Evolutionary conservation across 2,797 vertebrate genomes (phyloP), one percentile per base, ranked within the genome.

Genomic region (Bucorvus abyssinicus): DNA sequence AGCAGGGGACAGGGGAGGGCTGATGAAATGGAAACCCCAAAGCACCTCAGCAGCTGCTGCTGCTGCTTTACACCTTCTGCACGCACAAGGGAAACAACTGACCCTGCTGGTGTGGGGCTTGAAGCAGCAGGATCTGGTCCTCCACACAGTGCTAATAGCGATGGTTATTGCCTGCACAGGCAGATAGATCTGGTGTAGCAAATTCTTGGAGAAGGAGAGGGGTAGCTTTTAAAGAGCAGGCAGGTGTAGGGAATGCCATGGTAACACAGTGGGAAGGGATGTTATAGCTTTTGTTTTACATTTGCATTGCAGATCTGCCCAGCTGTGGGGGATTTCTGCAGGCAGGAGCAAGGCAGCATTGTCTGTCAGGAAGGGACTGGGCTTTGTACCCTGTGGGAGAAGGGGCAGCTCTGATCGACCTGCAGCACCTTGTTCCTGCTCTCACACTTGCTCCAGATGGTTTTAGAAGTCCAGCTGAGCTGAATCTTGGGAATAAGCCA

Each of bases 301-400:
- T 94, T 96, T 95, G 88, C 86, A 85, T 80, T 75, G 90, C 94
- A 85, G 88, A 89, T 93, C 29, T 87, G 84, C 75, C 90, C 91
- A 69, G 86, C 81, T 90, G 77, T 63, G 91, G 80, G 68, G 93
- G 45, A 59, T 84, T 90, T 61, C 67, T 71, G 7, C 74, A 47
- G 77, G 61, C 67, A 29, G 76, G 53, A 77, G 29, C 29, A 7
- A 47, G 45, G 75, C 68, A 70, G 27, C 5, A 0, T 23, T 60
- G 59, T 42, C 38, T 7, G 81, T 53, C n/a, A 27, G 52, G 57
- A 45, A 50, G 23, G 47, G 47, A 49, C 1, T 0, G 6, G 70
- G 42, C 17, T 91, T 50, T 57, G 50, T 11, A 2, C 23, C 2
- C 1, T 12, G 2, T 5, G 44, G 32, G 49, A 30, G 26, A 82